Conservation (phyloP, 2,797 vertebrate species). For the Novumbra hubbsi region DNA sequence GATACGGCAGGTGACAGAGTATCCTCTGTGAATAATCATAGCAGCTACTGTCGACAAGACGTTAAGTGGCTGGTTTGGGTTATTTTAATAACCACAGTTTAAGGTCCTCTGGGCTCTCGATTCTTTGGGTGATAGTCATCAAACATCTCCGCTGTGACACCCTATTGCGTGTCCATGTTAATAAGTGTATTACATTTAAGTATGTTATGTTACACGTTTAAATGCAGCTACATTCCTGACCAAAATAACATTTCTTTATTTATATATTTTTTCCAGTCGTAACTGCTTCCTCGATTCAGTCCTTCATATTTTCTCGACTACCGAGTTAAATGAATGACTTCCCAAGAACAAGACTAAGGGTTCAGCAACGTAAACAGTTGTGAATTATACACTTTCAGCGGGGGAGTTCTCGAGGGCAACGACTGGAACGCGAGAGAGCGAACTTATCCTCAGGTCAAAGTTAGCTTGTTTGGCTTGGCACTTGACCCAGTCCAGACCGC, state of each 20-base stretch:
- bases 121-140: neutral
- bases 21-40: neutral
- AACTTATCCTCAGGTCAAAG: slow-evolving; percentile 3
- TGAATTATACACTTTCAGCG: neutral
- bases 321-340: slow-evolving; percentile 11
- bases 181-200: neutral
- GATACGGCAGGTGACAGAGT: neutral
- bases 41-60: neutral
- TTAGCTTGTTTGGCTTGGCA: slow-evolving; percentile 50
- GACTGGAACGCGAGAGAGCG: slow-evolving; percentile 6
- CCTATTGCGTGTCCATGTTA: neutral
- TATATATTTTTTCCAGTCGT: neutral
- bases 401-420: slow-evolving; percentile 9
- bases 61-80: neutral
- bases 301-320: neutral
- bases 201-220: neutral
- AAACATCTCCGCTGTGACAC: neutral
- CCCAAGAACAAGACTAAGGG: neutral
- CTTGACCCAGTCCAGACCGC: slow-evolving; percentile 48
- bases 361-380: neutral
- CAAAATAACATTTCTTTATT: neutral
- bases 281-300: neutral
- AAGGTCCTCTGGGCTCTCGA: neutral
- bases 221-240: neutral
- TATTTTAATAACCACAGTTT: neutral